These are phyloP conservation scores for Drosophila sordidula DNA, from an alignment of 2,888 invertebrate genomes.

Conservation along the genomic window DNA sequence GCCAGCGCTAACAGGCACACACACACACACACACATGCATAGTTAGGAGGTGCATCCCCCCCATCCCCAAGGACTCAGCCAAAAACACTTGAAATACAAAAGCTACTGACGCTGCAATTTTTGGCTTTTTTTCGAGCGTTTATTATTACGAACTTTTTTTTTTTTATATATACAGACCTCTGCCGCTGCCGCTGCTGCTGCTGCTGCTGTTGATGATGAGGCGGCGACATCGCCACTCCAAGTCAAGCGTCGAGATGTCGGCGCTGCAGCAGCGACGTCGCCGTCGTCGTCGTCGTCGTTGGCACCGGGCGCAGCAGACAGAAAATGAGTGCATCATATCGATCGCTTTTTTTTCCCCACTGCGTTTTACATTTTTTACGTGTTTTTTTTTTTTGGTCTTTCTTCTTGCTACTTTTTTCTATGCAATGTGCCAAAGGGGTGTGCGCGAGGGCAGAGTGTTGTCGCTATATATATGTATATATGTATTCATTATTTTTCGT, in stretches of 20 bases:
- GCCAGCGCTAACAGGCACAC: conserved; percentile 4
- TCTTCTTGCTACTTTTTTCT: conserved; percentile 78
- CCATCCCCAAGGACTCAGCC: conserved; percentile 31
- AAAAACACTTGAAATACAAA: conserved; percentile 76
- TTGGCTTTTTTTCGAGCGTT: conserved; percentile 82
- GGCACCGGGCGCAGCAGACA: conserved; percentile 83
- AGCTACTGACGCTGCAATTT: conserved; percentile 84
- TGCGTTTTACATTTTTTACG: conserved; percentile 69
- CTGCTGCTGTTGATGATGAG: conserved; percentile 52
- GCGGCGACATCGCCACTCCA: conserved; percentile 67
- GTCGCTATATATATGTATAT: conserved; percentile 63
- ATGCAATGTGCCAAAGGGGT: conserved; percentile 65
- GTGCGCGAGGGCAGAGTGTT: conserved; percentile 29
- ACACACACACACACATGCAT: conserved; percentile 12
- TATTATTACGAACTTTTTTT: conserved; percentile 74
- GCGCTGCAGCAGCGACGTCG: conserved; percentile 48
- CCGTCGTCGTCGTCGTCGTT: conserved; percentile 42
- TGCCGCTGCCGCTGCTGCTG: conserved; percentile 31
- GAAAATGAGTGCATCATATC: conserved; percentile 85
- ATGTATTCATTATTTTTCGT: conserved; percentile 81
- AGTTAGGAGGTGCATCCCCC: conserved; percentile 23
- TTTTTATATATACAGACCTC: conserved; percentile 1
- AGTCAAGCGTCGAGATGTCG: conserved; percentile 65
- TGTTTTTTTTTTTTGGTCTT: conserved; percentile 65
- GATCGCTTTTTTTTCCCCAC: conserved; percentile 82